A percentile compares a stretch with the other conserved stretches of the same genome.
Evolutionary conservation across 2,888 invertebrate species (phyloP).

Genomic region (Rotaria magnacalcarata): DNA sequence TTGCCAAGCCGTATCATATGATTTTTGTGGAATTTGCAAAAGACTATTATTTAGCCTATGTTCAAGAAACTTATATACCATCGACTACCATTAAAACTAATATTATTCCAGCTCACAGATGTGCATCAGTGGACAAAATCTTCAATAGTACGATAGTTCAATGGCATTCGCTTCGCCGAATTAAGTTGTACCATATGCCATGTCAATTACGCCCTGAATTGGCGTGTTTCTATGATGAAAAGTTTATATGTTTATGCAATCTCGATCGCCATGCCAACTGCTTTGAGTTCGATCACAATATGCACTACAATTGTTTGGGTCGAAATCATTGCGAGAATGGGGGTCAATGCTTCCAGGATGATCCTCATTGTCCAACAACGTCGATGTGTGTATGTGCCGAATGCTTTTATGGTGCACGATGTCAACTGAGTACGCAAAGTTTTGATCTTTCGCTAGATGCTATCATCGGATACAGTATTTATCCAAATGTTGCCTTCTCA

Average conservation of each 20-base stretch:
- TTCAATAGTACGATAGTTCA: no score
- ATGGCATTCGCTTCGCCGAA: no score
- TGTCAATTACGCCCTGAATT: neutral
- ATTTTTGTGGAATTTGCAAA: neutral
- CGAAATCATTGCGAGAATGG: neutral
- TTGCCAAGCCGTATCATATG: neutral
- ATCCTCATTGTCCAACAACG: neutral
- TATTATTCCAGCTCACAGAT: no score
- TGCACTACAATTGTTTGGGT: neutral
- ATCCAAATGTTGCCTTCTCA: no score
- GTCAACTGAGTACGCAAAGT: neutral
- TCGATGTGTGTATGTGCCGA: neutral
- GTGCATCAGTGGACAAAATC: no score
- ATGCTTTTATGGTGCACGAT: neutral
- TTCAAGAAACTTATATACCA: neutral
- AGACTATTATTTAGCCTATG: neutral
- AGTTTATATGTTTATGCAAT: neutral
- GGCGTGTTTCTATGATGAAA: neutral
- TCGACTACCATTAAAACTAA: no score
- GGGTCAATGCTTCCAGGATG: neutral
- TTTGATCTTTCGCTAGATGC: neutral
- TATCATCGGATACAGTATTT: neutral
- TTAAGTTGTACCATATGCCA: neutral
- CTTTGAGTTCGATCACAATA: neutral
- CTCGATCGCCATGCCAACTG: neutral